Base-by-base conservation (phyloP, 2,113 vertebrate genomes). In the Oncorhynchus nerka region DNA sequence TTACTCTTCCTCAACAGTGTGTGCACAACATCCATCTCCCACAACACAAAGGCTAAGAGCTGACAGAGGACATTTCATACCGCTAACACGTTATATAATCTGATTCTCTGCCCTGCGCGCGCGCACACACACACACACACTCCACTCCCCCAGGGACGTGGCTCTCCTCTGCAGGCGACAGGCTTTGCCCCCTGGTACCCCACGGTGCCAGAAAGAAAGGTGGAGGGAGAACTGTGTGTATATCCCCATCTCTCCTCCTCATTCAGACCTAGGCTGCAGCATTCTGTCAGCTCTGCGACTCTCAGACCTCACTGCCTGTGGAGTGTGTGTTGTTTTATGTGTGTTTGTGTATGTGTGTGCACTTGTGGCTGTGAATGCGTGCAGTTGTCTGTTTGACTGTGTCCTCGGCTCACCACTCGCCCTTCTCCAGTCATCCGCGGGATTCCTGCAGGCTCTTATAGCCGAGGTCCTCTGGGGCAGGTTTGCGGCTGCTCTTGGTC, bases 61-160 rank as follows among this genome's bases (percentile, higher is more conserved):
- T 92, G 89, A 91, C 82, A n/a, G 81, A 81, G 81, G 74, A 77
- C 84, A 61, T 91, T 92, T 76, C 61, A 74, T 71, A 85, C 72
- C 15, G 15, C 51, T 55, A 55, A 73, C 84, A 82, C 77, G 89
- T 92, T 90, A 90, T 89, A 89, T 91, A 91, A 92, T 87, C 65
- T 71, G 82, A 82, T 82, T 84, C 1, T 55, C 51, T 55, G 51
- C 15, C 39, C 39, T 45, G 39, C 39, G 75, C 84, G 49, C 30
- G 0, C 77, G 79, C 81, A 85, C 77, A 59, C 49, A 59, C 30
- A 49, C 75, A 68, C 85, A 68, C 34, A 45, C 9, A 45, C 8
- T 3, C 8, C 39, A 0, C 39, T 45, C 39, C 39, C 39, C 39
- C 8, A 45, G 39, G 39, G 39, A 9, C 26, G 49, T 4, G 32